Evolutionary conservation across 2,113 vertebrate genomes (phyloP), one percentile per base, ranked within the genome.

Genomic region (Albula goreensis): DNA sequence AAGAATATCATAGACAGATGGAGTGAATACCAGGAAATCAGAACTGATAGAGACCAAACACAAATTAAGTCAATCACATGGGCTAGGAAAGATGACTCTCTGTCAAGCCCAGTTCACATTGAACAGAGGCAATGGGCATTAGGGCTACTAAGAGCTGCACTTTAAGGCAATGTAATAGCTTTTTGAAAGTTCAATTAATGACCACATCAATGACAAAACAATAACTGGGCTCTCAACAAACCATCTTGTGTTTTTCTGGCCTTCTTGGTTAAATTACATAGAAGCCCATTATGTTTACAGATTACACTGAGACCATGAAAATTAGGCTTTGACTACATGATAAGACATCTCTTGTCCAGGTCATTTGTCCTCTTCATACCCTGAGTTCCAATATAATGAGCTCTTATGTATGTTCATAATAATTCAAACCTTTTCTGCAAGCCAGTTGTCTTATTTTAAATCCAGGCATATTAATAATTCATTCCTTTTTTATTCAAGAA

Each of bases 381-480:
- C n/a, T 15, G 84, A 53, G 13, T 49, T 85, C 10, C 84, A 79
- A 52, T 56, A 57, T 49, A 49, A 51, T 50, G 51, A 50, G 11
- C 56, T 83, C 66, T 53, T 51, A 7, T 17, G 2, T 63, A 22
- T 41, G 49, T 57, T 52, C 11, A n/a, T 25, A 51, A 17, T 25
- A 19, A 31, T 70, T 57, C 50, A 17, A 56, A 78, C 41, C 52
- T 80, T 56, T 57, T 22, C 51, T 57, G 50, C 70, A 57, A 48
- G 77, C 11, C 3, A 19, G 70, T 56, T 50, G 51, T 22, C 85
- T 81, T 81, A 6, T 86, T 85, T 82, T 83, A 78, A 86, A 86
- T 78, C 74, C 53, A 78, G 74, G 41, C 50, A 7, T 50, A 83
- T 87, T 83, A 87, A 86, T 83, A 87, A 80, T 87, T 83, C 82